These are phyloP conservation scores for Diarsia rubi DNA, from an alignment of 2,888 invertebrate species.

Conservation along the genomic window DNA sequence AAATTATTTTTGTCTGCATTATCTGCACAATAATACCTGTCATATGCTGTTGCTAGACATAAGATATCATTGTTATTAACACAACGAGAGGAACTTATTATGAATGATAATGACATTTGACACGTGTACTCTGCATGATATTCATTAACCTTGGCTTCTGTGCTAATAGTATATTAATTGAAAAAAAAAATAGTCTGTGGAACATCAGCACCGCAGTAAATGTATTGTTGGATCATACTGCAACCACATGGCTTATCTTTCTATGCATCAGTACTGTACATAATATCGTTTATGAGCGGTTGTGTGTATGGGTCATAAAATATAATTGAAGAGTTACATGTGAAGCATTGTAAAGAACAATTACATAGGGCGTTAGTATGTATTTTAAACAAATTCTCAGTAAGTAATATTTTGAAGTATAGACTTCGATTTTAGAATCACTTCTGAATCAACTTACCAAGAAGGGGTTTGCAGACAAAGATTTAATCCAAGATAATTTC, in stretches of 20 bases:
- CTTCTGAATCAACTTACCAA: not conserved
- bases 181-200: constrained; percentile 38
- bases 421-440: too few relatives aligned
- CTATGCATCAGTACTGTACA: constrained; percentile 38
- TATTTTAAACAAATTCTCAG: not conserved
- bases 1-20: constrained; percentile 18
- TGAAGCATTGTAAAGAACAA: constrained; percentile 8
- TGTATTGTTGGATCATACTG: constrained; percentile 33
- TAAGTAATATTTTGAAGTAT: not conserved
- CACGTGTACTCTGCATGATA: constrained; percentile 63
- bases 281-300: constrained; percentile 32
- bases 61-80: constrained; percentile 65
- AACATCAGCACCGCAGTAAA: constrained; percentile 22
- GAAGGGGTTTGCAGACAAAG: not conserved
- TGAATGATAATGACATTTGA: constrained; percentile 65
- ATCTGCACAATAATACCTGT: constrained; percentile 28
- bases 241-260: constrained; percentile 39
- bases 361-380: not conserved
- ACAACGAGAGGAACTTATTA: constrained; percentile 59
- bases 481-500: not conserved
- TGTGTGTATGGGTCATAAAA: constrained; percentile 40
- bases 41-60: constrained; percentile 34
- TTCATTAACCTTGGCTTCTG: constrained; percentile 63
- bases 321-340: constrained; percentile 29
- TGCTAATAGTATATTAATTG: constrained; percentile 51